Evolutionary conservation across 2,888 invertebrate species (phyloP).

Genomic region (Perithous albicinctus): DNA sequence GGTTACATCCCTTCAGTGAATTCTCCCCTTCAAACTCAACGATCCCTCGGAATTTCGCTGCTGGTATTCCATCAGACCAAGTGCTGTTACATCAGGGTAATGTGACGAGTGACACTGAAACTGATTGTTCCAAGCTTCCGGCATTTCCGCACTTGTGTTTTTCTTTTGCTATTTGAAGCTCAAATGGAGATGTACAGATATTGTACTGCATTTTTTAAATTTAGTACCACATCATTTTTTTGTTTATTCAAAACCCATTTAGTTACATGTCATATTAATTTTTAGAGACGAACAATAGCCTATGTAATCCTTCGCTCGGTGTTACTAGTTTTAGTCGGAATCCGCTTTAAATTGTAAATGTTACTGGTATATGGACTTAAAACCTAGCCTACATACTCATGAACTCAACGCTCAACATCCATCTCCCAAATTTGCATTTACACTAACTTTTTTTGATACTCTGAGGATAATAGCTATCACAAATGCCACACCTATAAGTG

Average conservation of each 20-base stretch:
- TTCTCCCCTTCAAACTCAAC: not conserved
- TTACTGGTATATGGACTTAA: slow-evolving; percentile 31
- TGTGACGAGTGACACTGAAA: not conserved
- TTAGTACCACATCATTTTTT: too few species aligned
- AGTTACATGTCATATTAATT: slow-evolving; percentile 36
- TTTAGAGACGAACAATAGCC: slow-evolving; percentile 42
- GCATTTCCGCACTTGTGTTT: too few species aligned
- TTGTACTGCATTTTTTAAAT: too few species aligned
- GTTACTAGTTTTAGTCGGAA: slow-evolving; percentile 74
- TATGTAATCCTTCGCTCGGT: slow-evolving; percentile 66
- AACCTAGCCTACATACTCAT: not conserved
- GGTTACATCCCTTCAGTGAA: not conserved
- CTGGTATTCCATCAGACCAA: not conserved
- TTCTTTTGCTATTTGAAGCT: too few species aligned
- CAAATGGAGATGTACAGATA: too few species aligned
- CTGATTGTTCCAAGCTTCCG: not conserved
- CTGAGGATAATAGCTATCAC: slow-evolving; percentile 10
- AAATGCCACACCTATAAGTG: not conserved
- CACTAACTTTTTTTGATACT: not conserved
- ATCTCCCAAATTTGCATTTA: not conserved
- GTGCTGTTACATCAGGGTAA: not conserved
- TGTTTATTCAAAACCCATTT: too few species aligned
- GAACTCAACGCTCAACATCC: not conserved
- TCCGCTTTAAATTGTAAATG: slow-evolving; percentile 75
- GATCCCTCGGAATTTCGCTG: not conserved